Base-by-base conservation (phyloP, 2,888 invertebrate species). In the Drosophila mulleri region DNA sequence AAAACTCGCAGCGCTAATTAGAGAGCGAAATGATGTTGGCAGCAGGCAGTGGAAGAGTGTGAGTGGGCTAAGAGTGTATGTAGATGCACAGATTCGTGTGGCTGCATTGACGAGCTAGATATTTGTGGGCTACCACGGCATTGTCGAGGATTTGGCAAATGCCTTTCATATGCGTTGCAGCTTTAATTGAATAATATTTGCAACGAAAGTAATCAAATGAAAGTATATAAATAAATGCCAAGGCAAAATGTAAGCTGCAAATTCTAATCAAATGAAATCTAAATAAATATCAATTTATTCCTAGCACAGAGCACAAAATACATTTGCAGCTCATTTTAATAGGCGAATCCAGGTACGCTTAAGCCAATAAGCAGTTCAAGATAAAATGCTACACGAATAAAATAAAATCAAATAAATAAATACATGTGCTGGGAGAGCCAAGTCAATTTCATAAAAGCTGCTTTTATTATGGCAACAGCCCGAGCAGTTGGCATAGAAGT, bases 1-100 rank as follows among this genome's bases (percentile, higher is more conserved):
- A 77, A 77, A 80, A 77, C 78, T 80, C 73, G 57, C 50, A 50
- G 78, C 62, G 80, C 80, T 79, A 79, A 79, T 79, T 79, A 78
- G 80, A 76, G 67, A 29, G 59, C 60, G 44, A 41, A 44, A 62
- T 57, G 48, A 14, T 44, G 47, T 39, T n/a, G 26, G 52, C n/a
- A 14, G 23, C 35, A 39, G 14, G 2, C 7, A 16, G 14, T 16
- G 39, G 6, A n/a, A n/a, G 20, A 42, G 16, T 35, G n/a, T 6
- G 35, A 6, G 37, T n/a, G 53, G 53, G 53, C 18, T 4, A 12
- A 50, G 45, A 47, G 26, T 7, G 26, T 23, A 1, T n/a, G n/a
- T 4, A 42, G 35, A 41, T 32, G 35, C 23, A n/a, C 3, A 26
- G 23, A 56, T 50, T 54, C 41, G 56, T 63, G 56, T 56, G 63